Base-by-base conservation (phyloP, 2,797 vertebrate genomes). In the Sebastes dallii region DNA sequence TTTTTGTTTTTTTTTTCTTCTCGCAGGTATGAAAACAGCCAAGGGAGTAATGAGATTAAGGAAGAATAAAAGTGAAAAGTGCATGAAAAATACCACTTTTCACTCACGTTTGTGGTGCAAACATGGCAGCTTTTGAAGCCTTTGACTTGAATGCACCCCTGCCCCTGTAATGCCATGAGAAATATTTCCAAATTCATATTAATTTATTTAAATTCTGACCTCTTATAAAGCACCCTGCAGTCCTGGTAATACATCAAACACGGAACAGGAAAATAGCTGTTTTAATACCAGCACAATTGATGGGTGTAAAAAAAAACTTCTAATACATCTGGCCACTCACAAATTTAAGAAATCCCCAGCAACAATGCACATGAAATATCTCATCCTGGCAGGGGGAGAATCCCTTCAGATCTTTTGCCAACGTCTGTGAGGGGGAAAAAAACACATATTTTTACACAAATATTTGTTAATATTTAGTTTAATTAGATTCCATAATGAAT, bases 11-110 rank as follows among this genome's bases (percentile, higher is more conserved):
- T 79, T 79, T 65, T 18, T 59, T 27, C 10, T 27, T 22, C 4
- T 79, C 72, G 81, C 94, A 96, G 96, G 96, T 97, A 94, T 92
- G 94, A 95, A 95, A 96, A 93, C 93, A 94, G 93, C 76, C 75
- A 72, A 86, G 91, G 75, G 82, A 91, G 94, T 95, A 95, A 96
- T 95, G 66, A 94, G 95, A 96, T 96, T 94, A 95, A 91, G 86
- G 85, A 91, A 92, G 89, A 91, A 84, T 80, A 75, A 87, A 94
- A 39, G 86, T 89, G 89, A 91, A 91, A 52, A 89, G 79, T 89
- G 76, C 83, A 81, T 85, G 91, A 90, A 94, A 93, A 87, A 89
- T 78, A 77, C 77, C 24, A 82, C 81, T 87, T 86, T 46, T 91
- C 85, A 74, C 76, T 92, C 94, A 88, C 88, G 68, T 88, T 78